Evolutionary conservation across 1,140 invertebrate species (phyloP).

Genomic region (Papilio polytes): DNA sequence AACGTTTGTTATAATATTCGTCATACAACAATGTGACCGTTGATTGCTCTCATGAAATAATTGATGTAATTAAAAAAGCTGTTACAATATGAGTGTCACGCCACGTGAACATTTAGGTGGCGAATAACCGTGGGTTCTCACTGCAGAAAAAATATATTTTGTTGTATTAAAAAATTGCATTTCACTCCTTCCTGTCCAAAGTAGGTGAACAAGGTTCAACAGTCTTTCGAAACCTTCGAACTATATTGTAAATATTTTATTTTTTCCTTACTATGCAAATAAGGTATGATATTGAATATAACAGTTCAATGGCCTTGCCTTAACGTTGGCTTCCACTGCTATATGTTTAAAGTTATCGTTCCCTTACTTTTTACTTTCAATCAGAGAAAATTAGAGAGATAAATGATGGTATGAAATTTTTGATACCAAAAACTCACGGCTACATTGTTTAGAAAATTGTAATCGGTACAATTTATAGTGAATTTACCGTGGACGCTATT

Average conservation of each 20-base stretch:
- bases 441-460: background rate
- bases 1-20: background rate
- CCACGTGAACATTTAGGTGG: background rate
- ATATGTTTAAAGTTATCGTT: too few species aligned
- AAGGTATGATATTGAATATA: background rate
- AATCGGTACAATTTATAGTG: background rate
- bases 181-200: background rate
- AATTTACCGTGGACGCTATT: too few species aligned
- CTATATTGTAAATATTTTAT: slow-evolving; percentile 7
- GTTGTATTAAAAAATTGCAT: background rate
- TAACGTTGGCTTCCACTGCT: too few species aligned
- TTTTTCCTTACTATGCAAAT: background rate
- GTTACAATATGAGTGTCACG: background rate
- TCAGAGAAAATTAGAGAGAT: too few species aligned
- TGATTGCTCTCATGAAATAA: background rate
- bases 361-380: too few species aligned
- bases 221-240: background rate
- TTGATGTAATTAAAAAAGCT: slow-evolving; percentile 5
- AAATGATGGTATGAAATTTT: too few species aligned
- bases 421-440: background rate
- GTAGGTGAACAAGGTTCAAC: slow-evolving; percentile 14
- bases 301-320: background rate
- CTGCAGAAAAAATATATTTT: background rate
- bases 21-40: background rate
- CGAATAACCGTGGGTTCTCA: background rate